Evolutionary conservation across 37 sponge, comb jelly and placozoan genomes (phyloP).

Genomic region (Beroe ovata): DNA sequence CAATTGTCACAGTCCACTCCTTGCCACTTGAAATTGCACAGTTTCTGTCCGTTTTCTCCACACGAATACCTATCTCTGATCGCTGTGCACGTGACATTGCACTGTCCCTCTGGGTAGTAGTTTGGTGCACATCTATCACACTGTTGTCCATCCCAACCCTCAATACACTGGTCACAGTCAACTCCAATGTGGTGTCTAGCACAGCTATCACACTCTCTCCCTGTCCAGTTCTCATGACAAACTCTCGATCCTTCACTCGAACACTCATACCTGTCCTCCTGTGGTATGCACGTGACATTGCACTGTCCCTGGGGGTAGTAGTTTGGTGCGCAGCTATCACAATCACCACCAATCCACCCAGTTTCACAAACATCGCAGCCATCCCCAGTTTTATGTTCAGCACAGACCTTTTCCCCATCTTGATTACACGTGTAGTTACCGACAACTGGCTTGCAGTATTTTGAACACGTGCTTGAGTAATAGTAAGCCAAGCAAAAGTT

Average conservation of each 20-base stretch:
- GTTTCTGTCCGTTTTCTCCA: too few species aligned
- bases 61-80: too few species aligned
- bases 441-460: neutral
- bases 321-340: neutral
- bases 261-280: neutral
- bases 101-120: too few species aligned
- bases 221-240: neutral
- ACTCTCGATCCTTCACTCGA: neutral
- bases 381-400: neutral
- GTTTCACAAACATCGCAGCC: neutral
- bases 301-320: conserved; percentile 6
- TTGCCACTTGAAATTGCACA: too few species aligned
- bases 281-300: conserved; percentile 6
- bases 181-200: neutral
- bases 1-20: too few species aligned
- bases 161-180: conserved; percentile 7
- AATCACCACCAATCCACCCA: neutral
- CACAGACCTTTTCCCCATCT: conserved; percentile 1
- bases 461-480: neutral
- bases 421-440: conserved; percentile 7
- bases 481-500: conserved; percentile 13
- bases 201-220: conserved; percentile 12
- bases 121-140: too few species aligned
- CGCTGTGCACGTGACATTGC: too few species aligned
- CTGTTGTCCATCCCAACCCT: neutral